Conservation (phyloP, 92 coral and sea anemone genomes). For the Palythoa grandis region DNA sequence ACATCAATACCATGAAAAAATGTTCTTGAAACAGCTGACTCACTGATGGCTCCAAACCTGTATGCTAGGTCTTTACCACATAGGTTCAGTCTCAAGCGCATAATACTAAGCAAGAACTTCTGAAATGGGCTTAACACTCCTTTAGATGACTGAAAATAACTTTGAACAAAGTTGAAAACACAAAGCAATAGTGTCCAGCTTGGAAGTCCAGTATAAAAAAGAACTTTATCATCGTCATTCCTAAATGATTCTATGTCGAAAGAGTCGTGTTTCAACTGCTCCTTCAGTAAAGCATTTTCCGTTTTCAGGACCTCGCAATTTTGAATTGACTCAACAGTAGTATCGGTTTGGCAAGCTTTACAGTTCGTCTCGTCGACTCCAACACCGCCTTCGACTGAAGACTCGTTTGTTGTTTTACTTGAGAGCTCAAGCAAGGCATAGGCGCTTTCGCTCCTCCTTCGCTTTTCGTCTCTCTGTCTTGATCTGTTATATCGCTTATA, state of each 20-base stretch:
- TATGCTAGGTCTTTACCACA: constrained; percentile 36
- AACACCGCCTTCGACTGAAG: background rate
- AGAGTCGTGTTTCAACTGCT: constrained; percentile 27
- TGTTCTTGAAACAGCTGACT: constrained; percentile 59
- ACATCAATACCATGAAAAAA: constrained; percentile 27
- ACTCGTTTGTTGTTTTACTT: background rate
- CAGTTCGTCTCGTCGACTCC: background rate
- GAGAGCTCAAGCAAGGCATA: background rate
- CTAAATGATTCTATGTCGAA: background rate
- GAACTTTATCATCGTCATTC: constrained; percentile 42
- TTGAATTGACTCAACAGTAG: background rate
- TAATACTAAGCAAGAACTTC: constrained; percentile 15
- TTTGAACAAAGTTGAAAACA: constrained; percentile 42
- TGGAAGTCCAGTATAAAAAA: constrained; percentile 58
- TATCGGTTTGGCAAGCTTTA: constrained; percentile 15
- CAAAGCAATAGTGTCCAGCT: constrained; percentile 46
- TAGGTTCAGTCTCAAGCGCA: constrained; percentile 26
- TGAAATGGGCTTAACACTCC: constrained; percentile 50
- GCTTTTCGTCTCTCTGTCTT: background rate
- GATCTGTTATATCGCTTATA: background rate
- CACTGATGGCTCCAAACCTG: constrained; percentile 39
- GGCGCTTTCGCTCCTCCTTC: background rate
- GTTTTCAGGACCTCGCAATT: background rate
- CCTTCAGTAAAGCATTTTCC: constrained; percentile 13
- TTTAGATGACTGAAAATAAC: constrained; percentile 38